Evolutionary conservation across 2,797 vertebrate genomes (phyloP).

Genomic region (Spatula clypeata): DNA sequence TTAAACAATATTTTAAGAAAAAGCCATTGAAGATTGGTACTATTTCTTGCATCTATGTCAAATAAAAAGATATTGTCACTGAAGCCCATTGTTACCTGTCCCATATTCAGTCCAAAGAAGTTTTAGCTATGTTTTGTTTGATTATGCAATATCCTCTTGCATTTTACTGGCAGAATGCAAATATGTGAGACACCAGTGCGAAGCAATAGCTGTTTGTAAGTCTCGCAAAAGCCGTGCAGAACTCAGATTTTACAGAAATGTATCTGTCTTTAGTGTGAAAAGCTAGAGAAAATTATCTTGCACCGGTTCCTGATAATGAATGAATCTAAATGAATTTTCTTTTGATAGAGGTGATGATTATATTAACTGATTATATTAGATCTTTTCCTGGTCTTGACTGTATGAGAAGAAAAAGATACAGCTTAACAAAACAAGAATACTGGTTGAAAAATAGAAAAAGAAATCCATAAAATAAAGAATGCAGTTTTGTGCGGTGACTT

Average conservation of each 20-base stretch:
- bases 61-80: neutral
- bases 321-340: neutral
- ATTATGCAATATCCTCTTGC: accelerated
- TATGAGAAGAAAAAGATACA: neutral
- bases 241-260: neutral
- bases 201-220: neutral
- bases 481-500: neutral
- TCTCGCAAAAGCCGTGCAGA: neutral
- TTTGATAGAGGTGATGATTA: neutral
- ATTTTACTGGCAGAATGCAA: neutral
- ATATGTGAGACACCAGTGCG: neutral
- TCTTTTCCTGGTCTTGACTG: neutral
- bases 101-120: neutral
- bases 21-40: neutral
- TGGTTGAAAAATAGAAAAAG: neutral
- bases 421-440: neutral
- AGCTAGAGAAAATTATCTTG: neutral
- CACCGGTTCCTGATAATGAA: neutral
- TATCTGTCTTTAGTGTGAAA: neutral
- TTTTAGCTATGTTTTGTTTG: neutral
- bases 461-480: neutral
- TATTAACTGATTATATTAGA: neutral
- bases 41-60: neutral
- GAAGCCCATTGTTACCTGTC: neutral
- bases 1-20: neutral